A percentile compares a stretch with the other conserved stretches of the same genome.
Conservation (phyloP, 2,888 invertebrate genomes). For the Scaptomyza reducta region DNA sequence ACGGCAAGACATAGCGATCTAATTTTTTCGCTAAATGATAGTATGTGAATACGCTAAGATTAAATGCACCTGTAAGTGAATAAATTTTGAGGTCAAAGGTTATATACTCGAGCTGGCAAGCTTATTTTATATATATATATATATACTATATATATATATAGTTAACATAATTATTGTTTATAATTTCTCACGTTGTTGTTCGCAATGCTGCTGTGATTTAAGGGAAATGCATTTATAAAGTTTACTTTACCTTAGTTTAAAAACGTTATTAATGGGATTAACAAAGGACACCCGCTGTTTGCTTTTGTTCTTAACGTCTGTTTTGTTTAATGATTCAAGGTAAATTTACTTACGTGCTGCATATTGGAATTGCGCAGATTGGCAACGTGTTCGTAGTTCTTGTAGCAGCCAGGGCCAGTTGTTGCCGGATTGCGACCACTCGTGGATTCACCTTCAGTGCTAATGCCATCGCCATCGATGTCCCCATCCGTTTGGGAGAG, state of each 20-base stretch:
- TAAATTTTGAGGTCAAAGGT: no score
- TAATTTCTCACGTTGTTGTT: no score
- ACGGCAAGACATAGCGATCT: not conserved
- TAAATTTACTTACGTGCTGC: slow-evolving; percentile 79
- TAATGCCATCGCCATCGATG: slow-evolving; percentile 89
- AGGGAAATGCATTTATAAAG: no score
- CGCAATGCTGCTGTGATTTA: no score
- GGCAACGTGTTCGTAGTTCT: slow-evolving; percentile 90
- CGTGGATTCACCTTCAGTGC: slow-evolving; percentile 87
- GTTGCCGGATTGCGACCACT: slow-evolving; percentile 88
- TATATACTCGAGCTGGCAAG: no score
- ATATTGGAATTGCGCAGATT: slow-evolving; percentile 82
- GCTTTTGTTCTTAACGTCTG: not conserved
- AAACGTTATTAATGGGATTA: not conserved
- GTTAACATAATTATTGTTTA: no score
- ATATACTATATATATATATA: no score
- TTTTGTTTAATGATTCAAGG: not conserved
- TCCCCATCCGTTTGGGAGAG: slow-evolving; percentile 95
- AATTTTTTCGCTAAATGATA: no score
- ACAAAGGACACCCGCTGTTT: not conserved
- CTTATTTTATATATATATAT: no score
- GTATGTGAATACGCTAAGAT: not conserved
- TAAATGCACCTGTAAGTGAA: no score
- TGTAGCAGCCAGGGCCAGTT: slow-evolving; percentile 91
- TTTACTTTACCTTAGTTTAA: no score